Base-by-base conservation (phyloP, 2,888 invertebrate species). In the Tiphia femorata region DNA sequence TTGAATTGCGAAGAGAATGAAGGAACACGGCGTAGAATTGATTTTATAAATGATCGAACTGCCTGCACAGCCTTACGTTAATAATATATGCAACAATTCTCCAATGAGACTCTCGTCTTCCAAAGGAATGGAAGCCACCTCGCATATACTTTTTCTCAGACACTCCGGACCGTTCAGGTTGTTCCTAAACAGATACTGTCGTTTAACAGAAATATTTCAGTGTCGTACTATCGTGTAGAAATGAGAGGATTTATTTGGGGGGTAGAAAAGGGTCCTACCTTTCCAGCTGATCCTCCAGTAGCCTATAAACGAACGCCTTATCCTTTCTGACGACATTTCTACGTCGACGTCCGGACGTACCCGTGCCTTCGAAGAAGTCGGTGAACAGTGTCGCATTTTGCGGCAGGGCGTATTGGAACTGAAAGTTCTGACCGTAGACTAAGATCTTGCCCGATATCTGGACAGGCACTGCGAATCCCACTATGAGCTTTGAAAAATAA, bases 111-210 rank as follows among this genome's bases (percentile, higher is more conserved):
- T 90, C 70, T 90, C 88, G 75, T 88, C 86, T 67, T 87, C 88
- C 77, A 93, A 87, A 43, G 92, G 89, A 42, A 88, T 85, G 62
- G 88, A 86, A 0, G 93, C 90, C 3, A 90, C 88, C 78, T 94
- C 92, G 78, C 94, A 94, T 77, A 94, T 92, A 64, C 90, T 88
- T 70, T 91, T 87, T 50, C 93, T 85, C 70, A 94, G 77, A 81
- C 94, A 94, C 16, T 88, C 87, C 86, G 64, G 86, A 85, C 91
- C 92, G 62, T 89, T 86, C 64, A 87, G 86, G 1, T 91, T 91
- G 52, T 87, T 87, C 17, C 92, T 91, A 80, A 14, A 59, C 58
- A 58, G 25, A 8, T 3, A 7, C 30, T 10, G 12, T 5, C 5
- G 25, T 25, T 25, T 5, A 25, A 25, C 25, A 8, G 8, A 25